Evolutionary conservation across 2,888 invertebrate genomes (phyloP).

Genomic region (Calameuta idolon): DNA sequence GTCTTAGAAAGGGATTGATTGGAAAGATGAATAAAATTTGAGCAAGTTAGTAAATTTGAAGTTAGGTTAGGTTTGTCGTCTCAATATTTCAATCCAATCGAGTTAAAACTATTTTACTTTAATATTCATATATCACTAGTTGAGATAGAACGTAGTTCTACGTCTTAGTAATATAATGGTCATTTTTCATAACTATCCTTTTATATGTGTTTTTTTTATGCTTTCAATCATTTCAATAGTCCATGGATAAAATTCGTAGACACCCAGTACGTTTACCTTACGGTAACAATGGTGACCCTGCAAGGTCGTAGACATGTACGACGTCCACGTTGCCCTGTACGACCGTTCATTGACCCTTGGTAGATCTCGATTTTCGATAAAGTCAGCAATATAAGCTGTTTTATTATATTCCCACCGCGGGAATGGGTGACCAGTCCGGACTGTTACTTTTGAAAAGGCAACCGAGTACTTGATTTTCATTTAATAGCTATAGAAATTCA

Average conservation of each 20-base stretch:
- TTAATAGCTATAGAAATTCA: background rate
- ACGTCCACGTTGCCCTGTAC: background rate
- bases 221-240: background rate
- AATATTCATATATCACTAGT: background rate
- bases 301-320: background rate
- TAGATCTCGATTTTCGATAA: background rate
- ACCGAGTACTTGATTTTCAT: background rate
- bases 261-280: background rate
- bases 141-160: background rate
- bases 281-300: background rate
- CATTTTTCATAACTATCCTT: background rate
- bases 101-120: background rate
- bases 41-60: background rate
- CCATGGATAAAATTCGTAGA: background rate
- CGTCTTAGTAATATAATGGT: background rate
- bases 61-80: background rate
- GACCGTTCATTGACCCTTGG: background rate
- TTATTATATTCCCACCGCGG: background rate
- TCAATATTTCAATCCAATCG: background rate
- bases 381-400: background rate
- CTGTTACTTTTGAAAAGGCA: background rate
- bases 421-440: background rate
- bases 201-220: too few species aligned
- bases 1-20: background rate
- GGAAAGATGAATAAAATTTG: background rate